phyloP scores from a whole-genome alignment of 1,140 invertebrate species.

The Physella acuta region DNA sequence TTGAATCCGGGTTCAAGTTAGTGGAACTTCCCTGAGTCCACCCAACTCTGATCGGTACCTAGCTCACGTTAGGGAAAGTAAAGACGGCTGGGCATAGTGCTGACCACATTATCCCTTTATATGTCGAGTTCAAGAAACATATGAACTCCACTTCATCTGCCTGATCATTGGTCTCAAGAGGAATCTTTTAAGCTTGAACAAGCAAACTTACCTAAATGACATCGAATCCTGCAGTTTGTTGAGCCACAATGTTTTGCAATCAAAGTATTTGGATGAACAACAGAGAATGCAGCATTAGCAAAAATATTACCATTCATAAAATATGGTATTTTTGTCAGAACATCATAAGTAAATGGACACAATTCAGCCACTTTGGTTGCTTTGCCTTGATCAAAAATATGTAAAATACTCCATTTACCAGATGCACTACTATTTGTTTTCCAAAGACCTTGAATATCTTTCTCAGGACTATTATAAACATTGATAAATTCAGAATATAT shows the following conservation, averaged over 20 bases:
- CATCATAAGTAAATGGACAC: constrained; percentile 17
- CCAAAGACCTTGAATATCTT: constrained; percentile 17
- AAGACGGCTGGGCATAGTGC: no score
- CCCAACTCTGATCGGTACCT: no score
- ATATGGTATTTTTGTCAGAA: constrained; percentile 16
- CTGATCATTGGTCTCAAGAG: no score
- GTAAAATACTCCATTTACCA: constrained; percentile 15
- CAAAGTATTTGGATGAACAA: constrained; percentile 13
- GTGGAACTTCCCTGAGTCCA: no score
- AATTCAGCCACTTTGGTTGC: constrained; percentile 14
- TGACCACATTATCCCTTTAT: no score
- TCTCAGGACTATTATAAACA: constrained; percentile 5
- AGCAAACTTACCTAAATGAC: constrained; percentile 26
- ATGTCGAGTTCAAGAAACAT: no score
- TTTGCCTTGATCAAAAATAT: constrained; percentile 18
- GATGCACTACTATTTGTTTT: constrained; percentile 1
- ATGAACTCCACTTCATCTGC: no score
- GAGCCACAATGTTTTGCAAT: constrained; percentile 21
- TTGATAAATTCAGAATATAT: constrained; percentile 16
- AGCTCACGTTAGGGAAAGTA: no score
- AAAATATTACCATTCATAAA: constrained; percentile 15
- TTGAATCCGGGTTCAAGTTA: no score
- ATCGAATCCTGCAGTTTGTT: constrained; percentile 20
- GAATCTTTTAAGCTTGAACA: no score
- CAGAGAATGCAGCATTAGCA: constrained; percentile 18